phyloP scores from a whole-genome alignment of 2,113 vertebrate species.

The Ceyx melanurus region DNA sequence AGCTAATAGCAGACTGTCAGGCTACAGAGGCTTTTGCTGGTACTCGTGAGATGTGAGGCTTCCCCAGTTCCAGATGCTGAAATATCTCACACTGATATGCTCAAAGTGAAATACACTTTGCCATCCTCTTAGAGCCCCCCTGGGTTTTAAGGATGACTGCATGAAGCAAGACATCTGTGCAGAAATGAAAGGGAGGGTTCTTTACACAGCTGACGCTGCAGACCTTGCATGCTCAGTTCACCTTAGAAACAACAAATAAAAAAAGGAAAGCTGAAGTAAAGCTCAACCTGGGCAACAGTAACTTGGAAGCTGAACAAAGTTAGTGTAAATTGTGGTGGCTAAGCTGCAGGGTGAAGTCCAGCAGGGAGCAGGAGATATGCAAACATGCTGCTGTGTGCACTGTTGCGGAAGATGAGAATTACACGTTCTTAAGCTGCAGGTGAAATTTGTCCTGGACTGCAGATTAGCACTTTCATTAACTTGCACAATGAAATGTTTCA shows the following conservation, averaged over 20 bases:
- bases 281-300: not conserved
- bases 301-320: not conserved
- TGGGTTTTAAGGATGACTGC: not conserved
- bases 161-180: not conserved
- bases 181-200: not conserved
- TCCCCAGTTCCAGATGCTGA: rapidly evolving
- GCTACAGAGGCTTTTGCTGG: not conserved
- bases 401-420: not conserved
- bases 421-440: not conserved
- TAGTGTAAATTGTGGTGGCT: not conserved
- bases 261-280: not conserved
- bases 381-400: not conserved
- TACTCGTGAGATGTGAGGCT: not conserved
- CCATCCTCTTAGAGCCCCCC: not conserved
- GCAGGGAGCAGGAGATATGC: not conserved
- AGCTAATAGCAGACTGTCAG: not conserved
- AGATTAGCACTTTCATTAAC: not conserved
- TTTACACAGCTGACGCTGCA: not conserved
- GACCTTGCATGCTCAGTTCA: not conserved
- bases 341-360: not conserved
- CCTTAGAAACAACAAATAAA: not conserved
- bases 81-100: not conserved
- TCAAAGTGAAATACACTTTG: not conserved
- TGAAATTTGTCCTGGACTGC: not conserved
- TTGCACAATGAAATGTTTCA: not conserved